Base-by-base conservation (phyloP, 2,888 invertebrate species). In the Orthosia cruda region DNA sequence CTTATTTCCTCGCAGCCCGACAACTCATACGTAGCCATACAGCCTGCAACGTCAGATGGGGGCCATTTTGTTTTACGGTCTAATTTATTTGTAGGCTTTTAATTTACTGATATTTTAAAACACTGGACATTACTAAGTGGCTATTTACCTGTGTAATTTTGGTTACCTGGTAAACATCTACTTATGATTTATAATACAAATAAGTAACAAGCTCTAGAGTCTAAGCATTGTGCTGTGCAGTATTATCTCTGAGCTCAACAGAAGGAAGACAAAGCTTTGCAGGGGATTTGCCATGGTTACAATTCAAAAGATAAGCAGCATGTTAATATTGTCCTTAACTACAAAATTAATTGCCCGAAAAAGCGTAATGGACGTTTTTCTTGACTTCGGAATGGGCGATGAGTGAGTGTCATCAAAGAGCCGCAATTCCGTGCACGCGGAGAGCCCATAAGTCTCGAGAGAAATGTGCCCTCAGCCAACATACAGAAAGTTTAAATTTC, bases 1-100 rank as follows among this genome's bases (percentile, higher is more conserved):
- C 72, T 80, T 85, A 86, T 87, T 86, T 86, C 86, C 87, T 82
- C 69, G 72, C 72, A 57, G 57, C 49, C 58, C 74, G 79, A 79
- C 78, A 67, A 57, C 78, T 74, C 77, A 72, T 80, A 83, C 55
- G 80, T 47, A 1, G 57, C 61, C 61, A 61, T 61, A 61, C 45
- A 20, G 61, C 45, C 23, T 59, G 75, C 32, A 32, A 47, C 16
- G 69, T 57, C 54, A 54, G 55, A 71, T 18, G 61, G 47, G n/a
- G 13, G 50, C 45, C 50, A 71, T 76, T 65, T 76, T 80, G 18
- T 68, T 75, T 45, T 16, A 47, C 0, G 23, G 2, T 2, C 47
- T 5, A 57, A 49, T 47, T 61, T 58, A 64, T 64, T 68, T 40
- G 49, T 7, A 18, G 23, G 40, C 20, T 55, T 61, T 62, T 64